A percentile compares a stretch with the other conserved stretches of the same genome.
These are phyloP conservation scores for Thalassarche chlororhynchos DNA, from an alignment of 2,113 vertebrate species.

Conservation along the genomic window DNA sequence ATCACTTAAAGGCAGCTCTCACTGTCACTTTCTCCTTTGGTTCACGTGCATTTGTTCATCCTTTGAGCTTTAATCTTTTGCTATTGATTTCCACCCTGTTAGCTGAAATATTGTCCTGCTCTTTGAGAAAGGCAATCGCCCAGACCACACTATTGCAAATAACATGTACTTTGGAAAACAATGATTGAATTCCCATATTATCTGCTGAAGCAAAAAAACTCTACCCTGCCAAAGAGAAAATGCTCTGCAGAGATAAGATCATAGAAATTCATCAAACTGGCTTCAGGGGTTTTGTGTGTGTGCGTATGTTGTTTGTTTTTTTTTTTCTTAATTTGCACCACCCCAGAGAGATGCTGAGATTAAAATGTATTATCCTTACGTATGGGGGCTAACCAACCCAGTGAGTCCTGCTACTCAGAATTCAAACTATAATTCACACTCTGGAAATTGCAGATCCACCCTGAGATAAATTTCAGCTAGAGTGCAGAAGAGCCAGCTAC, in stretches of 20 bases:
- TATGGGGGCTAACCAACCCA: not conserved
- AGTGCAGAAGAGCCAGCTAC: not conserved
- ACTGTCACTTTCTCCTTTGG: slow-evolving; percentile 15
- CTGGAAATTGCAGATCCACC: not conserved
- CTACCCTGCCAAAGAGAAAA: slow-evolving; percentile 36
- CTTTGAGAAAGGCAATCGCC: slow-evolving; percentile 41
- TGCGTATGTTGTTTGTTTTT: not conserved
- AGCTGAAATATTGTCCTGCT: slow-evolving; percentile 55
- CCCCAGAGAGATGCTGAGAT: not conserved
- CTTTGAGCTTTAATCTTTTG: slow-evolving; percentile 67
- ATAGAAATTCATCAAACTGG: slow-evolving; percentile 33
- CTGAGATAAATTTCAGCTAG: not conserved
- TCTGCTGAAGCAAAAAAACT: slow-evolving; percentile 7
- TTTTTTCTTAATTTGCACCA: not conserved
- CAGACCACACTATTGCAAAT: slow-evolving; percentile 33
- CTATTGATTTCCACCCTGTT: slow-evolving; percentile 67
- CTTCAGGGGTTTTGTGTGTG: not conserved
- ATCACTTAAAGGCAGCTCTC: slow-evolving; percentile 54
- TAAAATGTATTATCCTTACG: not conserved
- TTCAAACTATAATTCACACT: not conserved
- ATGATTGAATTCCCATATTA: slow-evolving; percentile 62
- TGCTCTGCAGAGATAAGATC: slow-evolving; percentile 14
- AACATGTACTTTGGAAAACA: slow-evolving; percentile 62
- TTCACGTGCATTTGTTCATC: slow-evolving; percentile 24
- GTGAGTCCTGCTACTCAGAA: not conserved